A percentile compares a stretch with the other conserved stretches of the same genome.
Evolutionary conservation across 2,888 invertebrate genomes (phyloP).

Genomic region (Hydrotaea cyrtoneurina): DNA sequence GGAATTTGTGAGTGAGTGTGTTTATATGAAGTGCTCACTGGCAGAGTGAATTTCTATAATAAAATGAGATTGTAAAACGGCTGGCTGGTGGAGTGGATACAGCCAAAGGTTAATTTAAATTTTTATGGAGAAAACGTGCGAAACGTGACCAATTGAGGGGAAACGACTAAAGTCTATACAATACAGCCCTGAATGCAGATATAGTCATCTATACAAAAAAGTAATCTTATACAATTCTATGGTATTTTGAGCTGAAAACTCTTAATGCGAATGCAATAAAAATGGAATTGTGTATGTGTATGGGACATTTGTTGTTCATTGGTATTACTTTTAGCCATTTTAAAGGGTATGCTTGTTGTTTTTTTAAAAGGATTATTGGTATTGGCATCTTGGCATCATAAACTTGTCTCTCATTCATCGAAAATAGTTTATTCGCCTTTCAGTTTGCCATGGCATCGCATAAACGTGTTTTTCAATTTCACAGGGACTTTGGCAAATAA

Average conservation of each 20-base stretch:
- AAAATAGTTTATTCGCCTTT: background rate
- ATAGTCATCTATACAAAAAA: slow-evolving; percentile 10
- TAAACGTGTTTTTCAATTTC: background rate
- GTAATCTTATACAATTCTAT: slow-evolving; percentile 22
- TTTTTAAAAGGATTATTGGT: too few relatives aligned
- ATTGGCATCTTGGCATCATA: background rate
- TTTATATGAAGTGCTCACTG: background rate
- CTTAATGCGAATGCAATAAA: slow-evolving; percentile 40
- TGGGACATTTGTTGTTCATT: too few relatives aligned
- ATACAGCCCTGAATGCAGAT: background rate
- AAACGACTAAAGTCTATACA: slow-evolving; percentile 29
- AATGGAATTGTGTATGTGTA: too few relatives aligned
- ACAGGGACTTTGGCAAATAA: background rate
- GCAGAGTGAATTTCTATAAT: background rate
- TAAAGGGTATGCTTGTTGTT: too few relatives aligned
- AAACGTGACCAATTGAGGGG: slow-evolving; percentile 71
- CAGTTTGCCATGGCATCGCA: background rate
- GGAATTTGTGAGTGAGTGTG: background rate
- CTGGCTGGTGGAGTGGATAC: background rate
- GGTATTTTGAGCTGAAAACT: slow-evolving; percentile 2
- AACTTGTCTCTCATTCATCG: background rate
- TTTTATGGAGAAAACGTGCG: slow-evolving; percentile 70
- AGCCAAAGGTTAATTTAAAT: slow-evolving; percentile 68
- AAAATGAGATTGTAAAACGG: background rate
- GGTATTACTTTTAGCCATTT: too few relatives aligned